Base-by-base conservation (phyloP, 1,140 invertebrate species). In the Pollicipes pollicipes region DNA sequence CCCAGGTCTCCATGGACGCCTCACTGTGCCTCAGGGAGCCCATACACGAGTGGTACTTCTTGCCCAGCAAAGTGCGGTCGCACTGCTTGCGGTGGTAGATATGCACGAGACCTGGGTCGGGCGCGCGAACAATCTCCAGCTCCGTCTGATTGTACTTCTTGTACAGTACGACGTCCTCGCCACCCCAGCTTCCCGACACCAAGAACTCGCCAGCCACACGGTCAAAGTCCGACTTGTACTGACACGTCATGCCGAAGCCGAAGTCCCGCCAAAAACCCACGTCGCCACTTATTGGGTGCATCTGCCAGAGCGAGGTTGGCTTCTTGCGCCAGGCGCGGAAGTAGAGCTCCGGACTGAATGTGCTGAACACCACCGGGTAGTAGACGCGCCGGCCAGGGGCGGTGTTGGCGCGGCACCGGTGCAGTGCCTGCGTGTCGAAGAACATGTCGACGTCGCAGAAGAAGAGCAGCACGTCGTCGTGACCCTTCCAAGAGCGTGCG, bases 361-460 rank as follows among this genome's bases (percentile, higher is more conserved):
- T 82, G 78, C 88, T 90, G 79, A 91, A 91, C 37, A 91, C 88
- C 72, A 91, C 88, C 10, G 89, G 90, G 79, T 90, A 91, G 79
- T 90, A 91, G 0, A 91, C 89, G 77, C 88, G 87, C 72, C 83
- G 84, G 31, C 84, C 86, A 3, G 86, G 83, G 64, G 85, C 82
- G 6, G 81, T 77, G 71, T 83, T 80, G 26, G 82, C 72, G 21
- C 81, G 80, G 76, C 80, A 85, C 68, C 88, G 81, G 73, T 90
- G 88, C 26, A 91, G 80, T 78, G 90, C 91, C 63, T 87, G 84
- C 2, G 85, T 83, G 73, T 86, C 88, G 75, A 91, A 91, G 30
- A 90, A 87, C 32, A 91, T 84, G 77, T 91, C 89, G 13, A 91
- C 88, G 77, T 91, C 90, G 79, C 89, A 91, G 83, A 91, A 85